Percentiles rank a stretch among this genome's conserved stretches.
Evolutionary conservation across 2,888 invertebrate species (phyloP).

Genomic region (Andrena hattorfiana): DNA sequence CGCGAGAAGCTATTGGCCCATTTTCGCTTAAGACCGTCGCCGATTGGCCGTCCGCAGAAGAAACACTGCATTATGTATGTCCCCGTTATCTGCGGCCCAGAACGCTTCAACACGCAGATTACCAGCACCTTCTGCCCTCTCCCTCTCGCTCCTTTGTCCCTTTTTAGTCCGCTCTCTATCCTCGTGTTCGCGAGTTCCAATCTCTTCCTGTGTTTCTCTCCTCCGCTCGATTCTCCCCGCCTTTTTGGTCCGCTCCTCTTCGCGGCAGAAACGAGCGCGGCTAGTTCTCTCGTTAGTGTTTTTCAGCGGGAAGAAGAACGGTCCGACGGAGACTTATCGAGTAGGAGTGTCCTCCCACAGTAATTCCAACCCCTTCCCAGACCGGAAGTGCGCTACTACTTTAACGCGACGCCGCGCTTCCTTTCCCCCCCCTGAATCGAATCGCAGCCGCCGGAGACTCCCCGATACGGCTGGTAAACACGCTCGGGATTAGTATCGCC

Average conservation of each 20-base stretch:
- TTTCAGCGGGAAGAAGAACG: slow-evolving; percentile 60
- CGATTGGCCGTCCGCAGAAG: slow-evolving; percentile 76
- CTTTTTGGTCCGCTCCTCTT: neutral
- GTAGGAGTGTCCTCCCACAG: slow-evolving; percentile 59
- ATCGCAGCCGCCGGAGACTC: slow-evolving; percentile 42
- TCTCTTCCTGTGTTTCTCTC: slow-evolving; percentile 2
- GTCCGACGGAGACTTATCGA: slow-evolving; percentile 66
- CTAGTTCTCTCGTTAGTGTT: slow-evolving; percentile 53
- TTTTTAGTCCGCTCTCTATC: slow-evolving; percentile 11
- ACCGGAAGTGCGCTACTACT: slow-evolving; percentile 34
- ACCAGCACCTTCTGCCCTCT: slow-evolving; percentile 61
- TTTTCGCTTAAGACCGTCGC: slow-evolving; percentile 73
- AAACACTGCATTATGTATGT: slow-evolving; percentile 81
- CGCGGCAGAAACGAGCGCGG: slow-evolving; percentile 4
- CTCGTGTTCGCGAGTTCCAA: slow-evolving; percentile 2
- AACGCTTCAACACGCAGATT: slow-evolving; percentile 78
- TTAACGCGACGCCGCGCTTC: slow-evolving; percentile 16
- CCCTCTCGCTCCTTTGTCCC: slow-evolving; percentile 36
- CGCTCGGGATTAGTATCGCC: slow-evolving; percentile 53
- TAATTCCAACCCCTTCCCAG: slow-evolving; percentile 62
- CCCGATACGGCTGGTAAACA: slow-evolving; percentile 57
- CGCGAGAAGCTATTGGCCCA: slow-evolving; percentile 75
- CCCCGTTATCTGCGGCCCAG: slow-evolving; percentile 75
- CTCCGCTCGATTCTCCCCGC: slow-evolving; percentile 2
- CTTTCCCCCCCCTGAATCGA: slow-evolving; percentile 32